Evolutionary conservation across 2,797 vertebrate species (phyloP), one percentile per base, ranked within the genome.

Genomic region (Cynopterus sphinx): DNA sequence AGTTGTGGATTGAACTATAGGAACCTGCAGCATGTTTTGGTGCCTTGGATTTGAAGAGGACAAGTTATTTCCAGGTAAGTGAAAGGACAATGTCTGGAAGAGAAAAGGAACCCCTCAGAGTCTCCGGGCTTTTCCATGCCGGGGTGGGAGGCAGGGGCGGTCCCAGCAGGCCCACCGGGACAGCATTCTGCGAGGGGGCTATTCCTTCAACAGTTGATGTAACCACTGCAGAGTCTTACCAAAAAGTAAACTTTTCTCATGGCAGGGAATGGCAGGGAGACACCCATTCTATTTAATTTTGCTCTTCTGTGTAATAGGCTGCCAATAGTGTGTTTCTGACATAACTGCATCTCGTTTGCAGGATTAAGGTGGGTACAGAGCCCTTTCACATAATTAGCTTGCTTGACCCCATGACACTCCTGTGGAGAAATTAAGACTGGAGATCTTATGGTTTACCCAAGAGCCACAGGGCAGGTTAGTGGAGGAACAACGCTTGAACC

Each of bases 21-120:
- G 31, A 71, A 81, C 28, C 65, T 84, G 17, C 39, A 65, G 11
- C 57, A 21, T 77, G 31, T 70, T 89, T 92, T 92, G 39, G 39
- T 81, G 36, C 63, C 53, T 91, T 95, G 39, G 39, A 82, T 87
- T 43, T 61, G 63, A 85, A 94, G 51, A 13, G 33, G 26, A 41
- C 73, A 67, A 73, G 0, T 79, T 94, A 90, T 67, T 97, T 96
- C 22, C n/a, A 79, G 68, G 70, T 75, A 95, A 85, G 21, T 41
- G 8, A 73, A 93, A 91, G 65, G 53, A 51, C 10, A 87, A 68
- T 7, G 8, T 73, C 63, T 95, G 43, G 26, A 85, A 91, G 49
- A 94, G 26, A 49, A 71, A 89, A 33, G n/a, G 26, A 61, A 43
- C 2, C 9, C 39, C 26, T 92, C 9, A 8, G 53, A 39, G 43